A percentile compares a stretch with the other conserved stretches of the same genome.
These are phyloP conservation scores for Dicycla oo DNA, from an alignment of 2,888 invertebrate genomes.

Conservation along the genomic window DNA sequence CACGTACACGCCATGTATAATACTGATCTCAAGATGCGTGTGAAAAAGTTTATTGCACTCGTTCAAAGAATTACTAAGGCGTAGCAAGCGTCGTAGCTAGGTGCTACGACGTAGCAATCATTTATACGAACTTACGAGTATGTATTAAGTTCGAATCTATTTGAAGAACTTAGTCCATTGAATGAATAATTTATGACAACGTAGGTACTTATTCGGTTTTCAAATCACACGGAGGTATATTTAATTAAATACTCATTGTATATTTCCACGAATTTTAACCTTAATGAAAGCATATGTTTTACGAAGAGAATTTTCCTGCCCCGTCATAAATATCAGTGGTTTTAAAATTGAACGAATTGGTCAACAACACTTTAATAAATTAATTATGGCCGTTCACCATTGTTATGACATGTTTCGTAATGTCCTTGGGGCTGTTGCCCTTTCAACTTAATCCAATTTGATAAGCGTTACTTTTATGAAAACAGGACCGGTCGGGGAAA, in stretches of 20 bases:
- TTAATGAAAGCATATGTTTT: background rate
- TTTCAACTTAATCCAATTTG: constrained; percentile 72
- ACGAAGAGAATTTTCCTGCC: constrained; percentile 15
- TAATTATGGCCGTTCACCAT: constrained; percentile 57
- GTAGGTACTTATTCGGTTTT: too few relatives aligned
- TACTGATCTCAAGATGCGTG: constrained; percentile 26
- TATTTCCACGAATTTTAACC: constrained; percentile 1
- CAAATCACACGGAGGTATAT: background rate
- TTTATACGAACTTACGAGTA: too few relatives aligned
- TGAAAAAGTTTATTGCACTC: constrained; percentile 8
- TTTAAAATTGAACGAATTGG: constrained; percentile 36
- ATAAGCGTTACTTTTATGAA: constrained; percentile 71
- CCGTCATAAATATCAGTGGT: constrained; percentile 19
- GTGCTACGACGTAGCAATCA: constrained; percentile 18
- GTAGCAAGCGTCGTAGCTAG: constrained; percentile 15
- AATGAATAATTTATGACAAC: background rate
- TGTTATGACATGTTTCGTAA: constrained; percentile 61
- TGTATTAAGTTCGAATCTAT: background rate
- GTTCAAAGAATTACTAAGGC: constrained; percentile 1
- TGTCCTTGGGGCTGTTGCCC: constrained; percentile 68
- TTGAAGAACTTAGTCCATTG: background rate
- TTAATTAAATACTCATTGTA: background rate
- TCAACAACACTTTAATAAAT: constrained; percentile 53
- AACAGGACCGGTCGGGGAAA: constrained; percentile 67
- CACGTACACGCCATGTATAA: constrained; percentile 4